Evolutionary conservation across 2,888 invertebrate species (phyloP).

Genomic region (Euplexia lucipara): DNA sequence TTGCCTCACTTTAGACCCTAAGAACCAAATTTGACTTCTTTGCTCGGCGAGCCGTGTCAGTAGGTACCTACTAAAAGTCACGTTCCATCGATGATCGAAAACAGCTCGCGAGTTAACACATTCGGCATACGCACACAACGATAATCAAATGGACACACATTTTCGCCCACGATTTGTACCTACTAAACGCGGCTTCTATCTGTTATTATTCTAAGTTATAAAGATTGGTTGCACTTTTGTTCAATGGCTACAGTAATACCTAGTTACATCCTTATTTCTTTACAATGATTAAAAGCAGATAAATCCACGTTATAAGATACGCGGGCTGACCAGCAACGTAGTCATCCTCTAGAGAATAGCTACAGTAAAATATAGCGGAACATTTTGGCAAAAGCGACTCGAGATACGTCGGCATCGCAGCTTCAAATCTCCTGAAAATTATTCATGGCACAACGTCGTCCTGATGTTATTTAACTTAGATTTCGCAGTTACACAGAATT

Average conservation of each 20-base stretch:
- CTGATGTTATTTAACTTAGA: slow-evolving; percentile 63
- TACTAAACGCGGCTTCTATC: too few relatives aligned
- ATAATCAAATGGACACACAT: too few relatives aligned
- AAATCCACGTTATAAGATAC: slow-evolving; percentile 38
- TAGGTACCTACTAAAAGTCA: too few relatives aligned
- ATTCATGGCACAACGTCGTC: slow-evolving; percentile 58
- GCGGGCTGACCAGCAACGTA: slow-evolving; percentile 47
- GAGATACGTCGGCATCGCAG: slow-evolving; percentile 58
- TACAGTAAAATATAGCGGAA: slow-evolving; percentile 50
- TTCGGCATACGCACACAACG: too few relatives aligned
- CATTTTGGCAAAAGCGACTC: slow-evolving; percentile 59
- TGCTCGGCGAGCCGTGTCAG: too few relatives aligned
- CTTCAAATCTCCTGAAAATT: slow-evolving; percentile 61
- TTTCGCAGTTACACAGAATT: slow-evolving; percentile 53
- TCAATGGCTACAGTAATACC: neutral
- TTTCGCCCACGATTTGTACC: too few relatives aligned
- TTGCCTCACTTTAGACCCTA: too few relatives aligned
- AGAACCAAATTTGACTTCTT: too few relatives aligned
- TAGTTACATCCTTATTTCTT: slow-evolving; percentile 1
- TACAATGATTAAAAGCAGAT: slow-evolving; percentile 38
- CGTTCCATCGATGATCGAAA: too few relatives aligned
- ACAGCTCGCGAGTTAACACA: too few relatives aligned
- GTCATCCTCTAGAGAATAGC: slow-evolving; percentile 52
- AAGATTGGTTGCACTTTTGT: too few relatives aligned
- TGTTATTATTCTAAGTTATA: too few relatives aligned